Conservation (phyloP, 1,140 invertebrate species). For the Bombus picipes region DNA sequence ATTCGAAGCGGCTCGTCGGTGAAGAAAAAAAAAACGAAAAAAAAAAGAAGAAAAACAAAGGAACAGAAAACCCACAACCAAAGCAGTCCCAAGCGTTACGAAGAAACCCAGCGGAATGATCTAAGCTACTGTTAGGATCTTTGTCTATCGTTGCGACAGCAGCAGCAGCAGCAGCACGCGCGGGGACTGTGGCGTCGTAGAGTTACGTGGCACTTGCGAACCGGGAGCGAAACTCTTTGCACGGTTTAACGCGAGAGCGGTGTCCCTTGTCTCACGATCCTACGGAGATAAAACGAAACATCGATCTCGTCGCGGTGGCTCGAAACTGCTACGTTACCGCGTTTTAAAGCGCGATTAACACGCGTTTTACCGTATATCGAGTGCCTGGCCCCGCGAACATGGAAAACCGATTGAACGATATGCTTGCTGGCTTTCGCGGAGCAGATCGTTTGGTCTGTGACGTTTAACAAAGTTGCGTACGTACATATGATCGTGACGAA, state of each 20-base stretch:
- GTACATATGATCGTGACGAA: background rate
- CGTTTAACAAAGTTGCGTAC: background rate
- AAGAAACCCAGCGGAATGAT: slow-evolving; percentile 57
- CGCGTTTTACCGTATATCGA: background rate
- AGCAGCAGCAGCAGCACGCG: background rate
- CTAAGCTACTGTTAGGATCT: slow-evolving; percentile 47
- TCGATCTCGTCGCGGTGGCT: background rate
- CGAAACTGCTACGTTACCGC: background rate
- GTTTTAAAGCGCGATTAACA: background rate
- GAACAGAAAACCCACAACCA: slow-evolving; percentile 38
- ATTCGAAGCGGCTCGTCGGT: background rate
- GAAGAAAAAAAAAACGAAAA: background rate
- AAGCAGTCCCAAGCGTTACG: slow-evolving; percentile 62
- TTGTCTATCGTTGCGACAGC: background rate
- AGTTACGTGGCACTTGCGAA: slow-evolving; percentile 13
- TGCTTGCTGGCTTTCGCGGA: background rate
- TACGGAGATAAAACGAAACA: background rate
- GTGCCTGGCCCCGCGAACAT: background rate
- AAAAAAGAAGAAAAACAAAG: background rate
- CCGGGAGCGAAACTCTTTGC: slow-evolving; percentile 4
- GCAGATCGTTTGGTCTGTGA: background rate
- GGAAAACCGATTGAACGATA: background rate
- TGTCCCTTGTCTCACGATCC: background rate
- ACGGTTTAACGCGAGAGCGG: slow-evolving; percentile 3
- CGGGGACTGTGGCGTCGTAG: background rate